phyloP scores from a whole-genome alignment of 2,888 invertebrate genomes.

The Ormia ochracea region DNA sequence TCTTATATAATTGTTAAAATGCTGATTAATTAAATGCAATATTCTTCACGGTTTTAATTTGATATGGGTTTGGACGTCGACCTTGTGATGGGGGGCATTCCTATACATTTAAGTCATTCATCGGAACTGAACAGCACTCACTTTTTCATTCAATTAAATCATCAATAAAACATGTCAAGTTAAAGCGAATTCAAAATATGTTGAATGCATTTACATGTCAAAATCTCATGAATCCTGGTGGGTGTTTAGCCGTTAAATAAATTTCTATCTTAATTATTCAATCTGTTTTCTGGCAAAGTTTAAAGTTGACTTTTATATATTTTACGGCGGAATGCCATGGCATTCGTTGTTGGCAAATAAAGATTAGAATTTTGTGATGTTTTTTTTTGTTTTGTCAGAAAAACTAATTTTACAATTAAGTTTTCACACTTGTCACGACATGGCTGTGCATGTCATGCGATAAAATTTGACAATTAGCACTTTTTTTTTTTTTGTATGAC shows the following conservation, averaged over 20 bases:
- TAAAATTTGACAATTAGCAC: conserved; percentile 36
- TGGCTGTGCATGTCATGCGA: conserved; percentile 20
- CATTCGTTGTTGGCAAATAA: conserved; percentile 18
- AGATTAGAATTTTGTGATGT: background rate
- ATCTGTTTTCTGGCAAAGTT: background rate
- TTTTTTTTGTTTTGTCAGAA: background rate
- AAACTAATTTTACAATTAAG: conserved; percentile 10
- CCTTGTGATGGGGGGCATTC: too few species aligned
- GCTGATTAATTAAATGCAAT: too few species aligned
- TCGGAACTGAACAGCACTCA: too few species aligned
- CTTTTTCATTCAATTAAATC: background rate
- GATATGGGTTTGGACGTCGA: too few species aligned
- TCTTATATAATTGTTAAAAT: too few species aligned
- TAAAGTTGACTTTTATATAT: background rate
- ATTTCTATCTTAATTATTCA: background rate
- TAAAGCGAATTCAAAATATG: background rate
- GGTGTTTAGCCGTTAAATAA: background rate
- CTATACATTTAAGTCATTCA: too few species aligned
- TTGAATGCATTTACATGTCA: background rate
- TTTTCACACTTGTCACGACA: conserved; percentile 29
- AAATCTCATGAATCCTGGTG: background rate
- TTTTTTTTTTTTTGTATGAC: too few species aligned
- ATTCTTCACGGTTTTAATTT: too few species aligned
- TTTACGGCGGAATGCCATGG: conserved; percentile 6
- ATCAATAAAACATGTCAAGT: background rate